Percentiles rank a stretch among this genome's conserved stretches.
These are phyloP conservation scores for Psephotus haematonotus DNA, from an alignment of 2,113 vertebrate species.

Conservation along the genomic window DNA sequence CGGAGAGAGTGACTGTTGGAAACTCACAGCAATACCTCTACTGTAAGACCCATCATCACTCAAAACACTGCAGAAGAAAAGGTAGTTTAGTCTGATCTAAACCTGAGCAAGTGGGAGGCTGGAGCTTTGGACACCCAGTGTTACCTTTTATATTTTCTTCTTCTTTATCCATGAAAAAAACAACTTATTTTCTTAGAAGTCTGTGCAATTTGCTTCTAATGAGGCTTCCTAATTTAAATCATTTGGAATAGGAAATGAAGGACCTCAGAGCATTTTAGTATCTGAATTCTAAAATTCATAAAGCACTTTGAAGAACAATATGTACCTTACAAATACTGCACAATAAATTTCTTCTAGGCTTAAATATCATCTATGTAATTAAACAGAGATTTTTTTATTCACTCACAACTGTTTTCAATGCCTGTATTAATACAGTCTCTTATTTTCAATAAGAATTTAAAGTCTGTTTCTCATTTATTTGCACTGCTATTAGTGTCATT, in stretches of 20 bases:
- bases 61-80: background rate
- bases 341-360: background rate
- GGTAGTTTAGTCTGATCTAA: background rate
- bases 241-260: background rate
- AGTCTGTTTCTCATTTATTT: background rate
- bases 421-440: background rate
- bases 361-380: background rate
- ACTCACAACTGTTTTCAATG: background rate
- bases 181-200: background rate
- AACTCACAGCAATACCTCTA: background rate
- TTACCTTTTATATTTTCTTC: background rate
- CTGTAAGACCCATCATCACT: background rate
- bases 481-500: background rate
- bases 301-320: background rate
- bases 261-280: background rate
- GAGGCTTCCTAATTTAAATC: background rate
- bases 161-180: background rate
- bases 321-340: background rate
- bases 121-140: background rate
- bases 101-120: background rate
- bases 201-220: background rate
- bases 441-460: background rate
- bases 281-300: background rate
- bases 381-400: background rate
- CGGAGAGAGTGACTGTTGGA: rapidly evolving